These are phyloP conservation scores for Steinernema khuongi DNA, from an alignment of 1,140 invertebrate genomes.

Conservation along the genomic window DNA sequence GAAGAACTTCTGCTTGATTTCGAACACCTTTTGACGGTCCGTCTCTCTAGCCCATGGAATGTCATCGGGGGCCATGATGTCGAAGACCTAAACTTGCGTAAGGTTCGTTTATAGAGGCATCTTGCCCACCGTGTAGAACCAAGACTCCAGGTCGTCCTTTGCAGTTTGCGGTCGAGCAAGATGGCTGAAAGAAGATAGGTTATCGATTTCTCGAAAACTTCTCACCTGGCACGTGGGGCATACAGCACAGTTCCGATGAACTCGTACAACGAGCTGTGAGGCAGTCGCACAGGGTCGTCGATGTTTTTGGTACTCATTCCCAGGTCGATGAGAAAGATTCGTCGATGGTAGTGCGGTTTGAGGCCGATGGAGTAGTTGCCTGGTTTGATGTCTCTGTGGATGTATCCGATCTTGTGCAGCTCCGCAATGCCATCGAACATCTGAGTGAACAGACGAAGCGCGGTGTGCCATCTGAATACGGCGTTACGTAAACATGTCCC, in stretches of 20 bases:
- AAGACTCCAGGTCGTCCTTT: slow-evolving; percentile 3
- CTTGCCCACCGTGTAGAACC: background rate
- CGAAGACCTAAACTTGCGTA: background rate
- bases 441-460: background rate
- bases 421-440: background rate
- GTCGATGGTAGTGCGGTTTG: background rate
- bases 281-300: background rate
- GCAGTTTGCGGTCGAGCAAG: background rate
- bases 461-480: background rate
- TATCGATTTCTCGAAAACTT: too few relatives aligned
- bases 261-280: background rate
- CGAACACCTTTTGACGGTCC: background rate
- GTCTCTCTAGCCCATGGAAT: background rate
- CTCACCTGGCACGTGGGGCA: background rate
- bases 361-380: background rate
- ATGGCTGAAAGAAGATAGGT: too few relatives aligned
- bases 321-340: background rate
- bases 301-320: background rate
- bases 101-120: background rate
- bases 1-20: background rate
- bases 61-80: background rate
- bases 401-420: background rate
- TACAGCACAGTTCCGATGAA: background rate
- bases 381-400: slow-evolving; percentile 14
- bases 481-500: background rate